Evolutionary conservation across 2,797 vertebrate genomes (phyloP).

Genomic region (Poeciliopsis gracilis): DNA sequence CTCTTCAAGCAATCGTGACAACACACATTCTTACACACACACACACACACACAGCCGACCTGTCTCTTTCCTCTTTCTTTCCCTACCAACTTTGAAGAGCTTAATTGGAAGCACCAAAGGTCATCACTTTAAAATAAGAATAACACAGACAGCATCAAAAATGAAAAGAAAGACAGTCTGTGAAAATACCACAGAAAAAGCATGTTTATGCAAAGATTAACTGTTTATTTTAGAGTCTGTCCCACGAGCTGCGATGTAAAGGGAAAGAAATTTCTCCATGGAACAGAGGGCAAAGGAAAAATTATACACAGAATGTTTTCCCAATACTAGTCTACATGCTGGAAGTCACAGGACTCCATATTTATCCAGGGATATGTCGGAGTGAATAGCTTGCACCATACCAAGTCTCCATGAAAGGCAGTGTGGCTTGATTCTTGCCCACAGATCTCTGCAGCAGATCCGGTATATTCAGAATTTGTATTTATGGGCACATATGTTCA

Average conservation of each 20-base stretch:
- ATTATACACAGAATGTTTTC: background rate
- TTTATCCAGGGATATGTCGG: background rate
- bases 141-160: conserved; percentile 16
- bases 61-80: background rate
- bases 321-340: conserved; percentile 1
- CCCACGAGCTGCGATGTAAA: conserved; percentile 23
- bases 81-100: background rate
- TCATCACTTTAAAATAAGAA: conserved; percentile 25
- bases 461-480: background rate
- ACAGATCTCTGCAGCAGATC: background rate
- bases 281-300: conserved; percentile 21
- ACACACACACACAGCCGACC: background rate
- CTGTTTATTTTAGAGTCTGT: conserved; percentile 44
- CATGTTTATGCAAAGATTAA: conserved; percentile 36
- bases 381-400: background rate
- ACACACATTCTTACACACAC: background rate
- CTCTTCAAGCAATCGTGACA: background rate
- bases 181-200: conserved; percentile 23
- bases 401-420: background rate
- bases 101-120: background rate
- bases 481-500: background rate
- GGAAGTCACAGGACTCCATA: conserved; percentile 5
- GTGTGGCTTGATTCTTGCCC: background rate
- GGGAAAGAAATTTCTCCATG: conserved; percentile 21
- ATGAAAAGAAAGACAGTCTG: conserved; percentile 29